A percentile compares a stretch with the other conserved stretches of the same genome.
Evolutionary conservation across 2,888 invertebrate species (phyloP).

Genomic region (Drosophila colorata): DNA sequence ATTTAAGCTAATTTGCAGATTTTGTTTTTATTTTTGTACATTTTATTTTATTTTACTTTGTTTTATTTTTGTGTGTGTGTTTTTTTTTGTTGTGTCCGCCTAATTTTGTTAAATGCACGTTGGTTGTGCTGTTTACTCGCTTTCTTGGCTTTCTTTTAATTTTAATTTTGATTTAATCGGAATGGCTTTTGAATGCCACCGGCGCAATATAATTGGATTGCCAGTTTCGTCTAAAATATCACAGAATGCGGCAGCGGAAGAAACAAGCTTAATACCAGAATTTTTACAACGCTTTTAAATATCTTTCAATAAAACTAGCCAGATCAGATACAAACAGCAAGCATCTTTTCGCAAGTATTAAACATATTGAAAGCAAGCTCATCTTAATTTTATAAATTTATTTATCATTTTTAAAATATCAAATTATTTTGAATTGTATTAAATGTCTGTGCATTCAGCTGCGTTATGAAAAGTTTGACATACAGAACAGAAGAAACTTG

Average conservation of each 20-base stretch:
- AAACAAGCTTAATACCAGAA: neutral
- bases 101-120: slow-evolving; percentile 53
- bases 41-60: neutral
- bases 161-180: slow-evolving; percentile 33
- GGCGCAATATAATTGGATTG: slow-evolving; percentile 39
- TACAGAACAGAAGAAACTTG: no score
- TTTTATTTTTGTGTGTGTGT: slow-evolving; percentile 15
- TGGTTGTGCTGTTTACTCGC: slow-evolving; percentile 41
- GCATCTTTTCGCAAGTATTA: neutral
- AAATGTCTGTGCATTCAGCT: no score
- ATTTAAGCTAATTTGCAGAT: slow-evolving; percentile 75
- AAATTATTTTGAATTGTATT: no score
- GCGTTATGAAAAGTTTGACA: no score
- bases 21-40: slow-evolving; percentile 19
- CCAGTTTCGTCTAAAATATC: slow-evolving; percentile 1
- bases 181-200: slow-evolving; percentile 49
- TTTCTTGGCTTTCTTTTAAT: slow-evolving; percentile 31
- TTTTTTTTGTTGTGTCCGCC: slow-evolving; percentile 24
- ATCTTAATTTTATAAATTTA: no score
- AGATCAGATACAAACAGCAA: no score
- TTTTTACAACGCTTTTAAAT: neutral
- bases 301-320: neutral
- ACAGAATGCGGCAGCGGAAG: slow-evolving; percentile 56
- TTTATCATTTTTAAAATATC: no score
- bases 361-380: no score